Evolutionary conservation across 1,140 invertebrate genomes (phyloP).

Genomic region (Sinella curviseta): DNA sequence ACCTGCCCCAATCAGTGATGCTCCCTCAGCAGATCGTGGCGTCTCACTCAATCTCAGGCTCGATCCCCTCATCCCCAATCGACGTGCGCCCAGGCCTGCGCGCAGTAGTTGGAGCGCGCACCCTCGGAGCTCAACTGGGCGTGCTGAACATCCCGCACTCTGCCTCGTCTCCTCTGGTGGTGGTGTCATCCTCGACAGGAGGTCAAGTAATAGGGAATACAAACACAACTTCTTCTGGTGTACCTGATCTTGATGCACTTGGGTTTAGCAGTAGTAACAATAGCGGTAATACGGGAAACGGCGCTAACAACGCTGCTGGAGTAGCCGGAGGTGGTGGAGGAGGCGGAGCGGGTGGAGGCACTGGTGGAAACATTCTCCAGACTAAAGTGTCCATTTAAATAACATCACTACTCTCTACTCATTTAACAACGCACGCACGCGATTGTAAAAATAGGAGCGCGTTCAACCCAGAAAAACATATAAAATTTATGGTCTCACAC

Average conservation of each 20-base stretch:
- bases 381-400: neutral
- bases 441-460: neutral
- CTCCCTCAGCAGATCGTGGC: neutral
- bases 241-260: slow-evolving; percentile 49
- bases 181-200: slow-evolving; percentile 5
- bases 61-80: slow-evolving; percentile 65
- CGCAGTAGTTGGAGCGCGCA: slow-evolving; percentile 65
- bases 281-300: neutral
- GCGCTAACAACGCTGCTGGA: neutral
- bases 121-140: no score
- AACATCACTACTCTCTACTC: no score
- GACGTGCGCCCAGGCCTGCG: slow-evolving; percentile 85
- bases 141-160: slow-evolving; percentile 26
- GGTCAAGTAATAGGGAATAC: neutral
- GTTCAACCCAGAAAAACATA: neutral
- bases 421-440: neutral
- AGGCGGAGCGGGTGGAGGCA: neutral
- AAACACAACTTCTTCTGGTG: slow-evolving; percentile 9
- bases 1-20: slow-evolving; percentile 22
- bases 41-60: neutral
- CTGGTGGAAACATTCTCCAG: neutral
- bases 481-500: neutral
- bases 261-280: slow-evolving; percentile 11
- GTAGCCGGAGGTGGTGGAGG: neutral
- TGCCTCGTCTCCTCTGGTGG: slow-evolving; percentile 29